Evolutionary conservation across 2,888 invertebrate genomes (phyloP).

Genomic region (Minunthozetes semirufus): DNA sequence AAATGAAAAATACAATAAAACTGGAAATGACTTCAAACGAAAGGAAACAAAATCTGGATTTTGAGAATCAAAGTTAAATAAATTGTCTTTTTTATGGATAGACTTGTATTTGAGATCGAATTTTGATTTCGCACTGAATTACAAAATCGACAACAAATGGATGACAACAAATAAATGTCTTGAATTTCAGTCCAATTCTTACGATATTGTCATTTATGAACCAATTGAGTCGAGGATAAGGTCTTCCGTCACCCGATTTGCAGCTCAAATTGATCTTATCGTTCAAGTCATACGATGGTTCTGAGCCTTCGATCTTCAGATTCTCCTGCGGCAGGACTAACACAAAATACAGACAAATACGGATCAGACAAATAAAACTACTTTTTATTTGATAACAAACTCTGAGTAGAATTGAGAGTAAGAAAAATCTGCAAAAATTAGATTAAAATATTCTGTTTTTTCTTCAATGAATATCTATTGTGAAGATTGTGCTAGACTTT

Average conservation of each 20-base stretch:
- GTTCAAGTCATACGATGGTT: conserved; percentile 34
- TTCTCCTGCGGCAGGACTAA: conserved; percentile 37
- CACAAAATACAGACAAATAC: neutral
- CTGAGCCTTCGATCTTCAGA: conserved; percentile 32
- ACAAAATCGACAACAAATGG: neutral
- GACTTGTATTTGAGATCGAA: neutral
- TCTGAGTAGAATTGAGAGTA: neutral
- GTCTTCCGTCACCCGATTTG: conserved; percentile 35
- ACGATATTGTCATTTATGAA: conserved; percentile 37
- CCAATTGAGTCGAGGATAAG: conserved; percentile 36
- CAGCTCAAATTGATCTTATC: conserved; percentile 38
- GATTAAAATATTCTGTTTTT: conserved; percentile 9
- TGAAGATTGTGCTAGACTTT: neutral
- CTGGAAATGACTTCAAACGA: neutral
- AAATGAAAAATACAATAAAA: neutral
- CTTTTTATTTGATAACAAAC: neutral
- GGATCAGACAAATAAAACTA: neutral
- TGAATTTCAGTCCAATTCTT: neutral
- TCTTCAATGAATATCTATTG: neutral
- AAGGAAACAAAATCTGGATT: neutral
- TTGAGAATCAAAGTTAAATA: neutral
- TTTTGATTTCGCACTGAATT: neutral
- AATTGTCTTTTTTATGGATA: neutral
- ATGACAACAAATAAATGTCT: neutral
- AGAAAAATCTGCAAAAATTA: neutral